These are phyloP conservation scores for Elachura formosa DNA, from an alignment of 2,113 vertebrate species.

Conservation along the genomic window DNA sequence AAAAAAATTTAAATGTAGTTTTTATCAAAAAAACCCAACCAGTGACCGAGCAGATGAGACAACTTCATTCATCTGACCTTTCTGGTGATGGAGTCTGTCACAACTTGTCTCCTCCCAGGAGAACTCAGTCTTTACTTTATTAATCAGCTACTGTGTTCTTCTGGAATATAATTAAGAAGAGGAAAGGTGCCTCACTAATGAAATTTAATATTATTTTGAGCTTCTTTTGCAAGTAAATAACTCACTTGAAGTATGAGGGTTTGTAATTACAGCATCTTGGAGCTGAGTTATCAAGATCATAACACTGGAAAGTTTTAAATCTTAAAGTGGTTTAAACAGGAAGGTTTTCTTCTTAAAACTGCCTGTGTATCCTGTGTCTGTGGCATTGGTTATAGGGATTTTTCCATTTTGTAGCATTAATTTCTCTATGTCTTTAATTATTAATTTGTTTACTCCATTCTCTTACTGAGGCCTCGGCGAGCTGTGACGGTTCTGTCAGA, in stretches of 20 bases:
- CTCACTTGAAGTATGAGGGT: background rate
- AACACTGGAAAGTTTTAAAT: background rate
- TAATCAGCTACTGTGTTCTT: background rate
- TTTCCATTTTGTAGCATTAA: background rate
- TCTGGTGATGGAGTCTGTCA: background rate
- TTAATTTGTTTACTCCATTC: background rate
- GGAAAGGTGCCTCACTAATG: background rate
- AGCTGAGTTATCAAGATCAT: background rate
- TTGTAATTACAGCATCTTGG: background rate
- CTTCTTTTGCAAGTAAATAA: background rate
- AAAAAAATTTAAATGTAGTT: background rate
- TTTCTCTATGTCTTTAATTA: background rate
- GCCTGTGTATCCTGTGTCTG: background rate
- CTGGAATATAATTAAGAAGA: background rate
- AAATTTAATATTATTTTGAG: background rate
- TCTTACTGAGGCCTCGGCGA: constrained; percentile 81
- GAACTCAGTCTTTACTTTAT: background rate
- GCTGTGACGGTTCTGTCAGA: constrained; percentile 90
- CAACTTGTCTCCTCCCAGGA: background rate
- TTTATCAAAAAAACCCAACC: background rate
- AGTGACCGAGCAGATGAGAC: background rate
- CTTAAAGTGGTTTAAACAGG: background rate
- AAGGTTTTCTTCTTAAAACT: background rate
- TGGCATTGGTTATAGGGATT: background rate
- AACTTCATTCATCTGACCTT: background rate